phyloP scores from a whole-genome alignment of 2,888 invertebrate genomes.

The Callosobruchus maculatus region DNA sequence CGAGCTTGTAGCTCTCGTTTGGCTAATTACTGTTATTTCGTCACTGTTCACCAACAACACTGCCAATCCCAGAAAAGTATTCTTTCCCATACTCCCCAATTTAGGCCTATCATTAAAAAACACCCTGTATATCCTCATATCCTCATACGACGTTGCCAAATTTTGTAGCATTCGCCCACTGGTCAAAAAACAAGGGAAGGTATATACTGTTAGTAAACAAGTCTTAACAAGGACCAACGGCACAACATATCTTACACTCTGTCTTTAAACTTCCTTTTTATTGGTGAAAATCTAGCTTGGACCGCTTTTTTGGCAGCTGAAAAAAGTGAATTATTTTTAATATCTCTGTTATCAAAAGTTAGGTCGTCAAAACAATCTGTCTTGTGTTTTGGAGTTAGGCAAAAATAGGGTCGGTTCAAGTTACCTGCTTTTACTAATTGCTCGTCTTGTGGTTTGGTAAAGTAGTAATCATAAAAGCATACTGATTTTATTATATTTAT shows the following conservation, averaged over 20 bases:
- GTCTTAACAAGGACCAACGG: not conserved
- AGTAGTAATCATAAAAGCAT: not conserved
- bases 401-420: constrained; percentile 7
- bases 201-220: not conserved
- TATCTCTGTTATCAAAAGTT: not conserved
- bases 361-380: constrained; percentile 18
- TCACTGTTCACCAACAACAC: too few species aligned
- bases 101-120: too few species aligned
- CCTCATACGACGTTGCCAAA: too few species aligned
- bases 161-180: too few species aligned
- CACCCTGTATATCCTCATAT: too few species aligned
- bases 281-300: constrained; percentile 20
- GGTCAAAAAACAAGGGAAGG: too few species aligned
- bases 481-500: too few species aligned
- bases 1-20: too few species aligned
- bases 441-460: constrained; percentile 1
- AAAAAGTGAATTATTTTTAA: constrained; percentile 6
- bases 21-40: too few species aligned
- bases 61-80: too few species aligned
- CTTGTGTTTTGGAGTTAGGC: constrained; percentile 1
- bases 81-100: too few species aligned
- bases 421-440: constrained; percentile 40
- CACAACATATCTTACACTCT: constrained; percentile 11
- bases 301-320: constrained; percentile 26
- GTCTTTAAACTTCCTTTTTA: constrained; percentile 24